Evolutionary conservation across 2,113 vertebrate genomes (phyloP).

Genomic region (Lipophrys pholis): DNA sequence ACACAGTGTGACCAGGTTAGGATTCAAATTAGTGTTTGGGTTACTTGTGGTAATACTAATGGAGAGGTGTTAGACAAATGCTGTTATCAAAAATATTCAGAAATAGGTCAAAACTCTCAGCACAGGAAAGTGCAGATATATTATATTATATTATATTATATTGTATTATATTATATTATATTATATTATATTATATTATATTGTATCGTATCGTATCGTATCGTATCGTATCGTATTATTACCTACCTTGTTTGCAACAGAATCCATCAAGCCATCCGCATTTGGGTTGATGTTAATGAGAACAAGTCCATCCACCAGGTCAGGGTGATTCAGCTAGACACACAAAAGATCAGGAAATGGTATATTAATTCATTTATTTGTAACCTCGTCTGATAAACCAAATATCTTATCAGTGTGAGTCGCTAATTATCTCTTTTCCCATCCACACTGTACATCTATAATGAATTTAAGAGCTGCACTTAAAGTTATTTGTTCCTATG

Average conservation of each 20-base stretch:
- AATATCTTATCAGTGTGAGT: background rate
- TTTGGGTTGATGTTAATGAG: slow-evolving; percentile 94
- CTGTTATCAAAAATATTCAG: background rate
- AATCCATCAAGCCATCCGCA: slow-evolving; percentile 92
- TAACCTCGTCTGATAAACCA: background rate
- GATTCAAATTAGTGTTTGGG: too few species aligned
- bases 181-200: background rate
- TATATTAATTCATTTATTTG: too few species aligned
- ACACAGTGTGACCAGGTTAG: background rate
- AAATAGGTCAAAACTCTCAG: background rate
- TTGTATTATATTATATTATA: background rate
- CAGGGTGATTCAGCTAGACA: slow-evolving; percentile 89
- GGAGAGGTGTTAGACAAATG: background rate
- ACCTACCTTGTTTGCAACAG: slow-evolving; percentile 90
- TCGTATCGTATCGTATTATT: too few species aligned
- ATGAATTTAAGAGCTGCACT: background rate
- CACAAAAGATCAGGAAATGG: background rate
- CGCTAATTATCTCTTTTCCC: background rate
- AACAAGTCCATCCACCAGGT: slow-evolving; percentile 93
- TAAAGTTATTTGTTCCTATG: background rate
- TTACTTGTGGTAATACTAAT: background rate
- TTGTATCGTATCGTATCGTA: background rate
- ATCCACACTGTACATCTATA: background rate
- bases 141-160: background rate
- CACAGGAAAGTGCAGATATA: background rate